These are phyloP conservation scores for Sapajus apella DNA, from an alignment of 2,113 vertebrate species.

Conservation along the genomic window DNA sequence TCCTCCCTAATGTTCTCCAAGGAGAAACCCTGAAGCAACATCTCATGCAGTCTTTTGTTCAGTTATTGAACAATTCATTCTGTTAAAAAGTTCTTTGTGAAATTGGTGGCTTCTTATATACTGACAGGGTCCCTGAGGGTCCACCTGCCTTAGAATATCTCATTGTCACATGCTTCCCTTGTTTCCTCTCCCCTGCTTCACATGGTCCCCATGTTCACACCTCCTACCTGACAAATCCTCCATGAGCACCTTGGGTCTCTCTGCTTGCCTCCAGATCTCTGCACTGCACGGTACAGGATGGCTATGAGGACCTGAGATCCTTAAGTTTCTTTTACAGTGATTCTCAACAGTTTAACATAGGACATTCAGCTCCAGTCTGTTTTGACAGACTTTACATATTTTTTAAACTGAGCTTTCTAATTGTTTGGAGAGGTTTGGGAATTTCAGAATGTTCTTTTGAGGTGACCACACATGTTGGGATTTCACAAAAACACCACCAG, in stretches of 20 bases:
- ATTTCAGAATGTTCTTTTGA: neutral
- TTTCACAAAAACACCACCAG: neutral
- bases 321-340: neutral
- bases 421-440: neutral
- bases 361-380: neutral
- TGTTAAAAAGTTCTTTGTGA: neutral
- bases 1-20: neutral
- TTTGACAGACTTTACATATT: neutral
- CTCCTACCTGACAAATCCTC: neutral
- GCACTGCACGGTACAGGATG: neutral
- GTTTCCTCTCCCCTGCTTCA: neutral
- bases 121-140: neutral
- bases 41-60: no score
- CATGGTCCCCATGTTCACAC: rapidly evolving
- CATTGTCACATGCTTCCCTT: neutral
- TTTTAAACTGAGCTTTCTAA: neutral
- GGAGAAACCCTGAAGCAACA: neutral
- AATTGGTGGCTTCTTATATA: neutral
- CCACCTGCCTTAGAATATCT: neutral
- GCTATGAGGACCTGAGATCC: neutral
- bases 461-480: neutral
- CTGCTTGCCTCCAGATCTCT: neutral
- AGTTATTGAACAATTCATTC: neutral
- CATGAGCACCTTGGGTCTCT: neutral
- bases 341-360: neutral